Percentiles rank a stretch among this genome's conserved stretches.
phyloP scores from a whole-genome alignment of 2,797 vertebrate genomes.

The Enteromius unitaeniatus region DNA sequence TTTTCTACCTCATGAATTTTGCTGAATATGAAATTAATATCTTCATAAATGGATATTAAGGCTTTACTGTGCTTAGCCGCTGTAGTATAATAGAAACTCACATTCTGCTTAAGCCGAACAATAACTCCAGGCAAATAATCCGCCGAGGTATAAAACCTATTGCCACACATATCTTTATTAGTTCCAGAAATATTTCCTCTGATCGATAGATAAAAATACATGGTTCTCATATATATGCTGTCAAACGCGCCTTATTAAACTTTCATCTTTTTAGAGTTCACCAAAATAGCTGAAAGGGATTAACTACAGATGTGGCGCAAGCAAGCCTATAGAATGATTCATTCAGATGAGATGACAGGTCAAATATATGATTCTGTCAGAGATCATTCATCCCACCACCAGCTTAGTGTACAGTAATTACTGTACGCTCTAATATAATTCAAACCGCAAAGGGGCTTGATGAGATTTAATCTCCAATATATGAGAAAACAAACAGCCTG shows the following conservation, averaged over 20 bases:
- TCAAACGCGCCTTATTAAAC: constrained; percentile 57
- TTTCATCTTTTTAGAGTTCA: constrained; percentile 54
- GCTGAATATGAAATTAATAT: constrained; percentile 64
- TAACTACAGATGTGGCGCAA: constrained; percentile 61
- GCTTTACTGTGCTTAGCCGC: constrained; percentile 53
- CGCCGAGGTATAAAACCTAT: constrained; percentile 45
- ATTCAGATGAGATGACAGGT: constrained; percentile 69
- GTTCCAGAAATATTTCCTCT: constrained; percentile 48
- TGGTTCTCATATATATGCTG: constrained; percentile 55
- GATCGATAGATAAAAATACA: constrained; percentile 64
- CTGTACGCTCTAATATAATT: constrained; percentile 13
- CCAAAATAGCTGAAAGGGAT: constrained; percentile 56
- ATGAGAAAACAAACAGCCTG: constrained; percentile 39
- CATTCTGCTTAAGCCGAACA: constrained; percentile 59
- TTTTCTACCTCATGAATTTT: constrained; percentile 65
- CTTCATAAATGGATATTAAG: constrained; percentile 65
- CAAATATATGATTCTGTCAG: constrained; percentile 72
- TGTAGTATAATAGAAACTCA: constrained; percentile 59
- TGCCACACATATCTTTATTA: constrained; percentile 53
- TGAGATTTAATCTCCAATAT: constrained; percentile 43
- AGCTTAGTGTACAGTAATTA: constrained; percentile 53
- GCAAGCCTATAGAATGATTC: constrained; percentile 69
- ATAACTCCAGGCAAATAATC: constrained; percentile 59
- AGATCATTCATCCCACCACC: constrained; percentile 64
- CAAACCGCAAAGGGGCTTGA: constrained; percentile 32